phyloP scores from a whole-genome alignment of 2,797 vertebrate species.

The Enteromius radiatus region DNA sequence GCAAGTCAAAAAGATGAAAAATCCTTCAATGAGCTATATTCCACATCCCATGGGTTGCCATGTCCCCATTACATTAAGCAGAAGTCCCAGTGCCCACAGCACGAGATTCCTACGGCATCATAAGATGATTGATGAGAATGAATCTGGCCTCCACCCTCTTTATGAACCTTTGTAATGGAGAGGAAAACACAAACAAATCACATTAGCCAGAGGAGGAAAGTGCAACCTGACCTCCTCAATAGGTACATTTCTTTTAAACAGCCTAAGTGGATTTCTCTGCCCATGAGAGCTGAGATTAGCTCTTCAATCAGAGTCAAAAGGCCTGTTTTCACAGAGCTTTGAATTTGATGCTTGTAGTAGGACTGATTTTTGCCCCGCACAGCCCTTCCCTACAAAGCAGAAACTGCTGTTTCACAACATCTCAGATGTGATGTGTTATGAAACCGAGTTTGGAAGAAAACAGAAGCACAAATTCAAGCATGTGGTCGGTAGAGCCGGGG shows the following conservation, averaged over 20 bases:
- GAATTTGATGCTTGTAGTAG: slow-evolving; percentile 20
- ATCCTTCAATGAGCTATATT: slow-evolving; percentile 5
- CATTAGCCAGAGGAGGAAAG: slow-evolving; percentile 19
- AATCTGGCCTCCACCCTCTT: slow-evolving; percentile 40
- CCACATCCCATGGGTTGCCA: slow-evolving; percentile 7
- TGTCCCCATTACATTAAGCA: slow-evolving; percentile 15
- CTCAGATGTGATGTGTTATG: slow-evolving; percentile 19
- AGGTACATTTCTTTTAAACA: slow-evolving; percentile 37
- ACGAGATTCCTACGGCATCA: slow-evolving; percentile 1
- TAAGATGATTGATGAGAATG: slow-evolving; percentile 31
- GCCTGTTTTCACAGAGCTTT: slow-evolving; percentile 19
- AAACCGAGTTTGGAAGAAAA: slow-evolving; percentile 29
- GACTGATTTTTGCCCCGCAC: not conserved
- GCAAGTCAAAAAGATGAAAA: slow-evolving; percentile 37
- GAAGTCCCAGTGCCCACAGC: not conserved
- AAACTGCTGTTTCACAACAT: slow-evolving; percentile 43
- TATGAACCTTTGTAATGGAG: slow-evolving; percentile 40
- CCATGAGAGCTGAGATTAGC: slow-evolving; percentile 33
- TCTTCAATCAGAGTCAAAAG: slow-evolving; percentile 30
- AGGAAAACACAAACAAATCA: slow-evolving; percentile 35
- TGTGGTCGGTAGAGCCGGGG: slow-evolving; percentile 22
- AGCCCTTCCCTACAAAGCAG: slow-evolving; percentile 9
- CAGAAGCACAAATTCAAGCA: slow-evolving; percentile 38
- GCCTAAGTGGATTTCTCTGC: slow-evolving; percentile 35
- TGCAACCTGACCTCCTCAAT: slow-evolving; percentile 34